Evolutionary conservation across 2,888 invertebrate species (phyloP), one percentile per base, ranked within the genome.

Genomic region (Octodonta nipae): DNA sequence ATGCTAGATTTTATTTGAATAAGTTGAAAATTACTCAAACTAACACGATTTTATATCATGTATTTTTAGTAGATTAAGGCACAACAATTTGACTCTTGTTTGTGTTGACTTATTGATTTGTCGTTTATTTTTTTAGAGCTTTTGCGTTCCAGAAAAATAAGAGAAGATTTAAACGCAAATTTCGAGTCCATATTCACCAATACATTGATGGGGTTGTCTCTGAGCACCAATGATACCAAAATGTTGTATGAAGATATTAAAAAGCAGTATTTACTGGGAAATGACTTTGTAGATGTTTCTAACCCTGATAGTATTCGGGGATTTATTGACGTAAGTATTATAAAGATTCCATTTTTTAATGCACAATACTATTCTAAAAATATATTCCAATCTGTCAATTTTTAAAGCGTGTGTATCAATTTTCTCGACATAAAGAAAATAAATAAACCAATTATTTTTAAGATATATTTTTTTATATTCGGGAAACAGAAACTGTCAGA

Each of bases 251-350:
- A 43, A 44, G 32, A 49, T 48, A 26, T 46, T 5, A 49, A 42
- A 3, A 27, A 51, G 2, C 48, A 43, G 31, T 57, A 54, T 38
- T 40, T 57, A 17, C 36, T 36, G 4, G 44, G 42, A 7, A 22
- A 39, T 22, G 26, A 47, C 10, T 29, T 15, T 16, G 36, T 54
- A 5, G 40, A 50, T 35, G 24, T 44, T 26, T 39, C 38, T 3
- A 31, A 51, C 28, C 37, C 44, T 12, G 35, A 37, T 14, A 50
- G 40, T 11, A 38, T 56, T 6, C 45, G 50, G 39, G 52, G 52
- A 7, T 47, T 57, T 26, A 47, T 51, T 26, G 35, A 58, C 36
- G 57, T 58, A 51, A 50, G 49, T 38, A 25, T 24, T 27, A 15
- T 3, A 3, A 14, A 1, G 22, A 4, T 10, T 4, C n/a, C 3